Evolutionary conservation across 2,113 vertebrate species (phyloP).

Genomic region (Osmerus mordax): DNA sequence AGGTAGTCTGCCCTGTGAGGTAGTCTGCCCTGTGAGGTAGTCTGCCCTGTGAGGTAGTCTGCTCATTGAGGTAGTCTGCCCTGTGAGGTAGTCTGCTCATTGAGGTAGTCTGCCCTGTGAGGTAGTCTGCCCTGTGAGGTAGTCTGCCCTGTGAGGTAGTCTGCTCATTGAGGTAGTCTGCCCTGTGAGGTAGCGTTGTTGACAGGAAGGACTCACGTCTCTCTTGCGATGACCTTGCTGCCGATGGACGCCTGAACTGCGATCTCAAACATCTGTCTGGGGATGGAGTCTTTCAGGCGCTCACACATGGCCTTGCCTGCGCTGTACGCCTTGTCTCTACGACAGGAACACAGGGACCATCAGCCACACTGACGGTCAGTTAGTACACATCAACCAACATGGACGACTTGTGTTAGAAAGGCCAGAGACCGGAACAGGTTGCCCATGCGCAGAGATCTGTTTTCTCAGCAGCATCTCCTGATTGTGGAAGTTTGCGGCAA

Average conservation of each 20-base stretch:
- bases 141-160: neutral
- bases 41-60: too few relatives aligned
- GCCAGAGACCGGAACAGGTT: too few relatives aligned
- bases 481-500: too few relatives aligned
- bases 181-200: neutral
- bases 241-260: constrained; percentile 89
- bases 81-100: too few relatives aligned
- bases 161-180: neutral
- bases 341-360: constrained; percentile 3
- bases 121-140: too few relatives aligned
- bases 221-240: constrained; percentile 89
- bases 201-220: constrained; percentile 80
- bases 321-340: constrained; percentile 80
- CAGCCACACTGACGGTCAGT: neutral
- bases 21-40: too few relatives aligned
- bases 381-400: neutral
- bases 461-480: too few relatives aligned
- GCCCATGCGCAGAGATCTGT: too few relatives aligned
- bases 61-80: too few relatives aligned
- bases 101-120: too few relatives aligned
- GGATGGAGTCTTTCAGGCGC: constrained; percentile 86
- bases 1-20: too few relatives aligned
- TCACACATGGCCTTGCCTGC: constrained; percentile 88
- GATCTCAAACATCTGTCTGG: constrained; percentile 94
- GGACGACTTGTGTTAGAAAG: too few relatives aligned